Evolutionary conservation across 2,113 vertebrate species (phyloP), one percentile per base, ranked within the genome.

Genomic region (Scalopus aquaticus): DNA sequence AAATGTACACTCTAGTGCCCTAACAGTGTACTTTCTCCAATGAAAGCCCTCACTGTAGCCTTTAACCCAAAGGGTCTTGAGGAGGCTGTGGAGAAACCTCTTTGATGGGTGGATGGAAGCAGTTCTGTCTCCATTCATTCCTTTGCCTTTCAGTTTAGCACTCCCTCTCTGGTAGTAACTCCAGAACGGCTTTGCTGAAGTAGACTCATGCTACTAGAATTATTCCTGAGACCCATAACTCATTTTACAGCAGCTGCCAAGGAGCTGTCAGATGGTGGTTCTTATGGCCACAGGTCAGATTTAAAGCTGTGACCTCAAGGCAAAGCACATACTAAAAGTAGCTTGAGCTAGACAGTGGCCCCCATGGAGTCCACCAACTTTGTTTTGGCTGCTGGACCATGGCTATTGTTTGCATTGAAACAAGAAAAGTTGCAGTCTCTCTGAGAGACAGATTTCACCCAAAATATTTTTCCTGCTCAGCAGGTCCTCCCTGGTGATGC

Each of bases 221-320:
- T 44, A 81, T 60, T 76, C 80, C 70, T 65, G 83, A 96, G 96
- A 94, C 77, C 37, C 67, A 82, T 81, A 95, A 94, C 32, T 97
- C 95, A 97, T 85, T 85, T 92, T 90, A 60, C 62, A 81, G 67
- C 0, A 0, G 72, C 88, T 95, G 80, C 96, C 96, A 96, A 58
- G 67, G 77, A 96, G 91, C 95, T 95, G 90, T 94, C 94, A 94
- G 91, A 85, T 4, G 16, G 72, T 82, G 67, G 87, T 91, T 93
- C 90, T 93, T 96, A 81, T 5, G 86, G 62, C 87, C 90, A 96
- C 16, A 44, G 91, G 91, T 95, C 96, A 96, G 79, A 74, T 88
- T 88, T 93, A 96, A 95, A 95, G 94, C 89, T 84, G 83, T 96
- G 96, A 96, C 93, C 94, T 95, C 91, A 84, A 96, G 73, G 93